Evolutionary conservation across 2,113 vertebrate genomes (phyloP).

Genomic region (Vireo altiloquus): DNA sequence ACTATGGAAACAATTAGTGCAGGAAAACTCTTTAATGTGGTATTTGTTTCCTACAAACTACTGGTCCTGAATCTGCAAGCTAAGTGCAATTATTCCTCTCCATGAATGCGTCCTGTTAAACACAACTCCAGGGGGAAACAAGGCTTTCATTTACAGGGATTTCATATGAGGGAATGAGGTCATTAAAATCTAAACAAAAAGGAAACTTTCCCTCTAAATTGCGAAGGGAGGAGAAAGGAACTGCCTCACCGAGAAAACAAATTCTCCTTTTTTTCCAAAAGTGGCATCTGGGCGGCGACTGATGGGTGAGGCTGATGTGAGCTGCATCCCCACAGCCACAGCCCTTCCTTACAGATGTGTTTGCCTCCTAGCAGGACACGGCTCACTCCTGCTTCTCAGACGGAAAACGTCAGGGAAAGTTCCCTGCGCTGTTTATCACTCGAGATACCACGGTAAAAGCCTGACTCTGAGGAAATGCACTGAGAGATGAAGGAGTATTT

Average conservation of each 20-base stretch:
- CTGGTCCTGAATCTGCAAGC: neutral
- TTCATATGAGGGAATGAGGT: slow-evolving; percentile 48
- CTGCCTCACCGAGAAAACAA: neutral
- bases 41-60: slow-evolving; percentile 9
- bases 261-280: neutral
- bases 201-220: slow-evolving; percentile 24
- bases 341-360: neutral
- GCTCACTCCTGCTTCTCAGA: neutral
- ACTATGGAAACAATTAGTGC: neutral
- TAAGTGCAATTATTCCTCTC: neutral
- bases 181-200: slow-evolving; percentile 47
- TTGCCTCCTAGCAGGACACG: neutral
- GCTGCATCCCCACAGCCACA: neutral
- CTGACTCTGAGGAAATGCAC: accelerated
- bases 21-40: neutral
- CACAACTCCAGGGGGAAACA: slow-evolving; percentile 20
- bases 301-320: neutral
- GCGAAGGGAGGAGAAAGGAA: slow-evolving; percentile 18
- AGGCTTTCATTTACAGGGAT: slow-evolving; percentile 43
- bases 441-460: neutral
- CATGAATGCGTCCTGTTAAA: slow-evolving; percentile 2
- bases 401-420: neutral
- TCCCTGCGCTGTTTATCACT: neutral
- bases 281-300: neutral
- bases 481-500: neutral